Base-by-base conservation (phyloP, 2,113 vertebrate species). In the Dromaius novaehollandiae region DNA sequence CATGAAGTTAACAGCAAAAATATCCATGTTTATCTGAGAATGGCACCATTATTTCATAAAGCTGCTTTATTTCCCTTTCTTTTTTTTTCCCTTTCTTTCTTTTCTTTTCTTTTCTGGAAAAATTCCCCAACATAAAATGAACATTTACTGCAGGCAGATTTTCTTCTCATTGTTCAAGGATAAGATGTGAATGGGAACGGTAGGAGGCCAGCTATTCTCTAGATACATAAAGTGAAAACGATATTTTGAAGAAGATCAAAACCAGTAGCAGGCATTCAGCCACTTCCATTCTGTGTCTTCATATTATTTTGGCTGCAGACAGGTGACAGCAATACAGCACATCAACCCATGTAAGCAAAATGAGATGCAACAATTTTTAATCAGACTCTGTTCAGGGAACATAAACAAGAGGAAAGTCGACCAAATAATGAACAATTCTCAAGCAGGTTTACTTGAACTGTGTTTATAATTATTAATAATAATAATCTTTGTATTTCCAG, bases 211-310 rank as follows among this genome's bases (percentile, higher is more conserved):
- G 80, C 92, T 97, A 95, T 97, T 97, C 95, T 96, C 74, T 48
- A 91, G 88, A 92, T 86, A 66, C 48, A 88, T 66, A 95, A 96
- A 91, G 93, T 65, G 73, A 97, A 95, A 98, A 84, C 0, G 95
- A 71, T 96, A 97, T 98, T 93, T 97, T 96, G 94, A 97, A 94
- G 90, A 93, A 94, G 94, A 97, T 97, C 85, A 97, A 98, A 98
- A 96, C 79, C 95, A 48, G 75, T 55, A 92, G 94, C 90, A 92
- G 58, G 91, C 93, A 93, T 96, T 94, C 90, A 92, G 19, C 60
- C 93, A n/a, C 13, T 76, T 96, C 95, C 95, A 66, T 44, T 92
- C 81, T 61, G 82, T 88, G 90, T 53, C 5, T 71, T 86, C 24
- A 11, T 34, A 78, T 73, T 82, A 90, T 94, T 85, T 75, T 95